These are phyloP conservation scores for Automeris io DNA, from an alignment of 2,888 invertebrate genomes.

Conservation along the genomic window DNA sequence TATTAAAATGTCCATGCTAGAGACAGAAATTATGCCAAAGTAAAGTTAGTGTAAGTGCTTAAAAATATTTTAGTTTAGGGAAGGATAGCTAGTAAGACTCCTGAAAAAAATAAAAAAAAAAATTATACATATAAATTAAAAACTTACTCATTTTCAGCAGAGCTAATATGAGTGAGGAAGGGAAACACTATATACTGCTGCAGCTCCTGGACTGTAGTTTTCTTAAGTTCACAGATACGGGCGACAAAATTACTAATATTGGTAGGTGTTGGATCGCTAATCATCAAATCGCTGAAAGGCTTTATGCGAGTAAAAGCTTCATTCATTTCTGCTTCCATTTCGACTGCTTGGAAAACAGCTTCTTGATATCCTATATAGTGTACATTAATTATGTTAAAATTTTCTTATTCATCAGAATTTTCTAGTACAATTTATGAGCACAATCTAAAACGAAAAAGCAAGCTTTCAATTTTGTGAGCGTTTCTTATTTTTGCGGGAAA, in stretches of 20 bases:
- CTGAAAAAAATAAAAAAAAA: too few species aligned
- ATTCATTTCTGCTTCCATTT: slow-evolving; percentile 51
- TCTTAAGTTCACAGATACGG: slow-evolving; percentile 44
- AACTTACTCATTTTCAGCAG: slow-evolving; percentile 48
- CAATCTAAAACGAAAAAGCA: background rate
- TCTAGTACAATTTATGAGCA: background rate
- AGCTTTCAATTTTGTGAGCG: background rate
- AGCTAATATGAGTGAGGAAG: slow-evolving; percentile 55
- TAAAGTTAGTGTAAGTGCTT: too few species aligned
- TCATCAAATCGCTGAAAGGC: slow-evolving; percentile 71
- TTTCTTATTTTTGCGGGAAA: background rate
- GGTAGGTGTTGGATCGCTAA: slow-evolving; percentile 58
- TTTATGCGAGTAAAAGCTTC: slow-evolving; percentile 61
- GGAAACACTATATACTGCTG: slow-evolving; percentile 75
- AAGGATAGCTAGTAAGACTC: too few species aligned
- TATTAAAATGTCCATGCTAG: too few species aligned
- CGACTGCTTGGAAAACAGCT: slow-evolving; percentile 3
- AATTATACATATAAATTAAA: slow-evolving; percentile 1
- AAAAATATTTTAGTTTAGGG: too few species aligned
- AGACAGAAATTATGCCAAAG: too few species aligned
- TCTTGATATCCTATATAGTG: background rate
- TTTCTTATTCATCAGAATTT: too few species aligned
- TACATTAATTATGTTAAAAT: background rate
- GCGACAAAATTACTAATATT: slow-evolving; percentile 43
- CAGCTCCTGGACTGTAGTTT: slow-evolving; percentile 62